phyloP scores from a whole-genome alignment of 1,140 invertebrate genomes.

The Macrobrachium rosenbergii region DNA sequence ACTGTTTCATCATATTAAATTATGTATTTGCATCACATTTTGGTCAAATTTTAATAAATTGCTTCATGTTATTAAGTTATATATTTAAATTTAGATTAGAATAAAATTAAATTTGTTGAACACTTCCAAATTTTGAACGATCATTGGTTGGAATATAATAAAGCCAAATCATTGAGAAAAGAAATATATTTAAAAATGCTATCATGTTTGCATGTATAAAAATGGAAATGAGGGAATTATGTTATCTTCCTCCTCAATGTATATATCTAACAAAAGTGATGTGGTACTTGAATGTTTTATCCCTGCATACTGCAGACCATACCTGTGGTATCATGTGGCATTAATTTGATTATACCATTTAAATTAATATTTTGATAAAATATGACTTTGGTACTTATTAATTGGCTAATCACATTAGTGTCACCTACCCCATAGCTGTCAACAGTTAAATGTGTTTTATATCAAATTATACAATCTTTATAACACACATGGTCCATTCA shows the following conservation, averaged over 20 bases:
- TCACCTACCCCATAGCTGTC: constrained; percentile 9
- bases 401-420: not conserved
- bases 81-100: too few species aligned
- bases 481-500: constrained; percentile 38
- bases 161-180: constrained; percentile 3
- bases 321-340: constrained; percentile 1
- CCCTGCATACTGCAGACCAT: constrained; percentile 14
- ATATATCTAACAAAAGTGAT: constrained; percentile 32
- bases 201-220: constrained; percentile 53
- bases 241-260: constrained; percentile 20
- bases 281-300: constrained; percentile 40
- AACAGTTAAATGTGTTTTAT: not conserved
- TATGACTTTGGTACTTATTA: constrained; percentile 13
- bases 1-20: too few species aligned
- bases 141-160: too few species aligned
- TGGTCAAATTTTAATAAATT: too few species aligned
- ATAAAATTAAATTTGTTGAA: too few species aligned
- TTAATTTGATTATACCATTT: not conserved
- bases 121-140: too few species aligned
- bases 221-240: constrained; percentile 56
- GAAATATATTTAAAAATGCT: constrained; percentile 59
- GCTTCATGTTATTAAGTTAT: too few species aligned
- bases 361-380: not conserved
- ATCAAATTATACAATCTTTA: constrained; percentile 33
- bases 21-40: too few species aligned